Evolutionary conservation across 2,888 invertebrate genomes (phyloP).

Genomic region (Pyrrhia umbra): DNA sequence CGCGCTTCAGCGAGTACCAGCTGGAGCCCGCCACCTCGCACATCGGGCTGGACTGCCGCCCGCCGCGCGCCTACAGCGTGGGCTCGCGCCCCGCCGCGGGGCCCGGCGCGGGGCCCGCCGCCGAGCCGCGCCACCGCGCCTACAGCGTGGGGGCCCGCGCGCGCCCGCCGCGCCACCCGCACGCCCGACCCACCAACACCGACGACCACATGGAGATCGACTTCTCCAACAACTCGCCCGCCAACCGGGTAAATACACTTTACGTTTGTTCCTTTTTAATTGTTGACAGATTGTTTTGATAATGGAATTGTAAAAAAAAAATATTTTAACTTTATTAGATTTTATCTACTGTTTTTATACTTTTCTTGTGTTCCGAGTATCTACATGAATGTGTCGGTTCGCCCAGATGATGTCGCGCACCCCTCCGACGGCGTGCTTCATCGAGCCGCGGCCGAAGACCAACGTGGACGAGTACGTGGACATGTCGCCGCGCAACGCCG

Average conservation of each 20-base stretch:
- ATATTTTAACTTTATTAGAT: no score
- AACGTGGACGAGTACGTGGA: conserved; percentile 86
- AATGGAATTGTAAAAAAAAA: no score
- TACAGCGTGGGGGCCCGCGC: conserved; percentile 27
- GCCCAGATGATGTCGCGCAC: conserved; percentile 72
- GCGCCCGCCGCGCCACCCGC: conserved; percentile 70
- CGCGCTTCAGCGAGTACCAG: conserved; percentile 92
- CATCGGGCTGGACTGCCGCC: conserved; percentile 91
- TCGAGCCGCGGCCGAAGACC: conserved; percentile 66
- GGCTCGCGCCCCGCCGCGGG: conserved; percentile 66
- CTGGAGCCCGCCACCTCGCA: conserved; percentile 95
- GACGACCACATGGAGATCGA: conserved; percentile 95
- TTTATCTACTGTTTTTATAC: no score
- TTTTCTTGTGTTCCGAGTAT: no score
- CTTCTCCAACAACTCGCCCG: conserved; percentile 79
- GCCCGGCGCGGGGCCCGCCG: conserved; percentile 43
- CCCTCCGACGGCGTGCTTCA: conserved; percentile 73
- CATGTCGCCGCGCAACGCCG: conserved; percentile 86
- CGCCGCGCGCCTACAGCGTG: conserved; percentile 87
- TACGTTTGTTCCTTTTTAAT: background rate
- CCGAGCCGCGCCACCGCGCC: conserved; percentile 77
- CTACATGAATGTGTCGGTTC: background rate
- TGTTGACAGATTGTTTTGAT: background rate
- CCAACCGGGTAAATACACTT: conserved; percentile 72
- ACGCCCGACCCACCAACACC: conserved; percentile 82